A percentile compares a stretch with the other conserved stretches of the same genome.
Conservation (phyloP, 2,888 invertebrate genomes). For the Volucella zonaria region DNA sequence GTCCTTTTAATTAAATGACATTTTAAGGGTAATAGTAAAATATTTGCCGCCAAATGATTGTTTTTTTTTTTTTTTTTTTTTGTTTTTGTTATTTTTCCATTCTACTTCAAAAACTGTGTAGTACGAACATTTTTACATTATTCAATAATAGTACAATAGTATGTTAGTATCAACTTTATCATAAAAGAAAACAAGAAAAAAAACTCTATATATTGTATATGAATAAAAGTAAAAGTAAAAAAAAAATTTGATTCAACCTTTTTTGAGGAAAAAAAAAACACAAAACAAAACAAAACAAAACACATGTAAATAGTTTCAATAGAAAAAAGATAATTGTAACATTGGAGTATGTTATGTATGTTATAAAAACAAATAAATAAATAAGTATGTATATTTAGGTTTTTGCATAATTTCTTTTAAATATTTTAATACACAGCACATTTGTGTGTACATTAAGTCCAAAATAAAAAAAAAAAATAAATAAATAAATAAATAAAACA, state of each 20-base stretch:
- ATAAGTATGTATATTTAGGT: not conserved
- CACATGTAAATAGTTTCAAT: conserved; percentile 19
- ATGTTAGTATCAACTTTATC: conserved; percentile 19
- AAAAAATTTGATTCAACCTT: conserved; percentile 38
- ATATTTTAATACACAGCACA: conserved; percentile 21
- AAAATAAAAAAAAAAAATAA: not conserved
- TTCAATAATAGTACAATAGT: conserved; percentile 54
- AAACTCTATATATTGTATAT: not conserved
- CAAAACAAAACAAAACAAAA: no score
- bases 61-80: conserved; percentile 7
- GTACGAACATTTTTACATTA: conserved; percentile 1
- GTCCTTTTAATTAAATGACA: conserved; percentile 20
- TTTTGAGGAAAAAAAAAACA: conserved; percentile 35
- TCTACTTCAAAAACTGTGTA: conserved; percentile 1
- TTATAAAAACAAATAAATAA: not conserved
- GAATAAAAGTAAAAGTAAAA: not conserved
- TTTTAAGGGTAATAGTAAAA: conserved; percentile 55
- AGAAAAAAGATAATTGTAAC: conserved; percentile 53
- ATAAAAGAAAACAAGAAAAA: not conserved
- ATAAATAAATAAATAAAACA: not conserved
- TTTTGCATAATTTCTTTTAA: not conserved
- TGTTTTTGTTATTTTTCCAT: conserved; percentile 1
- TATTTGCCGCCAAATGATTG: conserved; percentile 53
- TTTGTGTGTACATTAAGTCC: not conserved
- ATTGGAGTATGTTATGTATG: conserved; percentile 41